Percentiles rank a stretch among this genome's conserved stretches.
These are phyloP conservation scores for Rotaria macrura DNA, from an alignment of 2,888 invertebrate species.

Conservation along the genomic window DNA sequence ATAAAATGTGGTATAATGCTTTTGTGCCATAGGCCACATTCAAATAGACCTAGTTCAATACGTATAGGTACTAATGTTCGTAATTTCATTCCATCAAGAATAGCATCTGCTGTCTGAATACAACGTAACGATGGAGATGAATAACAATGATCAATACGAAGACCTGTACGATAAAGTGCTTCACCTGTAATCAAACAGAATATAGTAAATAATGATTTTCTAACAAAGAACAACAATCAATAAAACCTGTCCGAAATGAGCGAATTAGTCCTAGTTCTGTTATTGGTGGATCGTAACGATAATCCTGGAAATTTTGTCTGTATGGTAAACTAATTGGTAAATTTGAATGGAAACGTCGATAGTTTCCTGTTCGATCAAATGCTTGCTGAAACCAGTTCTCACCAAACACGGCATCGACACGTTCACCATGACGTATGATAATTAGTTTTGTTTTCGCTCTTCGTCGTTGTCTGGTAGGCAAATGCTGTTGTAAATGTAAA, in stretches of 20 bases:
- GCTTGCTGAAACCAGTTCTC: constrained; percentile 69
- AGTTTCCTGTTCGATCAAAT: constrained; percentile 63
- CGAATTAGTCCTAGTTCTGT: constrained; percentile 65
- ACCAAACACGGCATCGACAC: constrained; percentile 85
- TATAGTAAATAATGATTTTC: neutral
- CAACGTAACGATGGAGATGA: constrained; percentile 80
- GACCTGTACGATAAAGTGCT: constrained; percentile 63
- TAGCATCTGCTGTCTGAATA: constrained; percentile 65
- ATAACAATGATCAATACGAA: constrained; percentile 65
- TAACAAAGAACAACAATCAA: neutral
- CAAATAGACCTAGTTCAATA: constrained; percentile 81
- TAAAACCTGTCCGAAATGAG: neutral
- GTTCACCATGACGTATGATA: constrained; percentile 79
- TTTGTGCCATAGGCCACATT: constrained; percentile 77
- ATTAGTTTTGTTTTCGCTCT: constrained; percentile 49
- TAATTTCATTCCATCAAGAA: constrained; percentile 56
- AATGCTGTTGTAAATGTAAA: neutral
- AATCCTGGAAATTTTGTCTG: constrained; percentile 62
- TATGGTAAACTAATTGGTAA: constrained; percentile 70
- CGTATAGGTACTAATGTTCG: constrained; percentile 38
- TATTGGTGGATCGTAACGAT: constrained; percentile 73
- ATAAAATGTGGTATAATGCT: neutral
- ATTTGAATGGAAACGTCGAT: constrained; percentile 75
- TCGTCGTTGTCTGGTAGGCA: neutral
- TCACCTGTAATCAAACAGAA: constrained; percentile 56